A percentile compares a stretch with the other conserved stretches of the same genome.
Conservation (phyloP, 2,797 vertebrate genomes). For the Hemitrygon akajei region DNA sequence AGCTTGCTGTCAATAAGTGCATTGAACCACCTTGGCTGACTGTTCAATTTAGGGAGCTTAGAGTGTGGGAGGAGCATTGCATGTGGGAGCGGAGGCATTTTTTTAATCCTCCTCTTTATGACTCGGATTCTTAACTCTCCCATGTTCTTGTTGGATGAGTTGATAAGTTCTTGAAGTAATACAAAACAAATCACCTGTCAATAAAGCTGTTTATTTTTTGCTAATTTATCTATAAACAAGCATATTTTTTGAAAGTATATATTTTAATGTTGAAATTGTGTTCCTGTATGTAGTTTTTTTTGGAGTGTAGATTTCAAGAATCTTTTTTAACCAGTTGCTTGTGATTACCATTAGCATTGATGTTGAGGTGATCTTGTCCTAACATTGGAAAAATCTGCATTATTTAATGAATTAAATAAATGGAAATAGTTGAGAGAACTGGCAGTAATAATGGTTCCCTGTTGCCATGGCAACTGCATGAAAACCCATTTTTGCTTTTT, state of each 20-base stretch:
- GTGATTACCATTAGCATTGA: no score
- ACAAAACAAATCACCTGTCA: background rate
- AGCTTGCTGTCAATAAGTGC: background rate
- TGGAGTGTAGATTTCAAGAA: background rate
- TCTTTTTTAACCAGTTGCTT: no score
- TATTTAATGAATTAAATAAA: slow-evolving; percentile 16
- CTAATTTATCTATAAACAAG: background rate
- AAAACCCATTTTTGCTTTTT: background rate
- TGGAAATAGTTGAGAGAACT: background rate
- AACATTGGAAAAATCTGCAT: background rate
- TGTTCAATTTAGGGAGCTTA: background rate
- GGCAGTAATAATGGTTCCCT: background rate
- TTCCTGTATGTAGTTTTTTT: background rate
- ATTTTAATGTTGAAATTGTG: background rate
- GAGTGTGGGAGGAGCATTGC: background rate
- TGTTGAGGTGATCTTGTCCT: background rate
- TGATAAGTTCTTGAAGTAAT: background rate
- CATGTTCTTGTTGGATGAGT: no score
- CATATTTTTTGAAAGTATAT: background rate
- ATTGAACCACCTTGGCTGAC: background rate
- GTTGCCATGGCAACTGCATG: background rate
- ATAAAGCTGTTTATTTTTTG: background rate
- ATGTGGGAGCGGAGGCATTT: background rate
- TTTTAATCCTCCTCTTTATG: background rate
- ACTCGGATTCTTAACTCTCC: no score